Base-by-base conservation (phyloP, 2,113 vertebrate genomes). In the Nanorana parkeri region DNA sequence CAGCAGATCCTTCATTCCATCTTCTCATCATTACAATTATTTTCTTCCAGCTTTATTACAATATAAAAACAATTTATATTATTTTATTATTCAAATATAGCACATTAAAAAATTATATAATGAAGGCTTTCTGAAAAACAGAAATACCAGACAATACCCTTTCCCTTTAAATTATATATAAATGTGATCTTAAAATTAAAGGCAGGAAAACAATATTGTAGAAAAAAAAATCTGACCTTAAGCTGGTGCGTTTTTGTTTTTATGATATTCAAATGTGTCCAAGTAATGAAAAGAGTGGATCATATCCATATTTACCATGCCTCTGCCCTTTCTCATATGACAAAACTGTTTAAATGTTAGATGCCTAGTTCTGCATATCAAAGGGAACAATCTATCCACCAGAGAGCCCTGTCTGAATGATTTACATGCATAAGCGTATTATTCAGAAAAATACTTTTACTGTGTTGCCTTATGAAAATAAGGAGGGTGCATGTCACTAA, bases 271-370 rank as follows among this genome's bases (percentile, higher is more conserved):
- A 79, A 68, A 69, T 79, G 54, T 68, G 54, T 68, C 65, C 4
- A 21, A 69, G 28, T 68, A 79, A 58, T 60, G 29, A 58, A 69
- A 68, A 26, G 13, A 60, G 21, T 2, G 51, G 77, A 68, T 58
- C 54, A 24, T 79, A 54, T 58, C 65, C 54, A 51, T 79, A 79
- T 79, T 79, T 61, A 68, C 77, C 77, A 36, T 58, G 64, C n/a
- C 11, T 11, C 64, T 68, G 77, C 64, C 77, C 77, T 78, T 78
- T 78, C 77, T 65, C 77, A 56, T 55, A 32, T 28, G 77, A 78
- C 77, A 78, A 17, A 67, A 78, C 64, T 78, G 63, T 67, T 56
- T 67, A 78, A 78, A 78, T 78, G 77, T 78, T 68, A 67, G 63
- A 78, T 47, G 64, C 20, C 47, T 36, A 64, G 19, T 66, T 67